These are phyloP conservation scores for Rhinolophus ferrumequinum DNA, from an alignment of 2,113 vertebrate genomes.

Conservation along the genomic window DNA sequence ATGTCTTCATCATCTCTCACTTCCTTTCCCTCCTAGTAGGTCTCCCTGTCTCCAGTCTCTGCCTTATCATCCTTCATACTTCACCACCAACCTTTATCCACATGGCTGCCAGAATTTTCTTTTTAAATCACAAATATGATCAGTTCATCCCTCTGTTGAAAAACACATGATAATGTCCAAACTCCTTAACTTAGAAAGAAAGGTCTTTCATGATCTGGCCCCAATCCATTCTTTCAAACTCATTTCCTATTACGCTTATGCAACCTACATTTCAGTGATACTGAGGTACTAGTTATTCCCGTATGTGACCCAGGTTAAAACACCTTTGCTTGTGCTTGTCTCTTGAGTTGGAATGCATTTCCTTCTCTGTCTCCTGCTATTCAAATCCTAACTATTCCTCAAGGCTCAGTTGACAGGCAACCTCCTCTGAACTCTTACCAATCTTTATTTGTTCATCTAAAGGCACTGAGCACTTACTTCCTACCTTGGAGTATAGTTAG, in stretches of 20 bases:
- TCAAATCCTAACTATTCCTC: neutral
- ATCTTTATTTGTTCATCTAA: neutral
- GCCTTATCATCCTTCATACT: neutral
- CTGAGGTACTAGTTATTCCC: neutral
- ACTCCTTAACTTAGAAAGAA: constrained; percentile 12
- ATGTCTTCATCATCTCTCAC: neutral
- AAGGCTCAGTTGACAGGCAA: neutral
- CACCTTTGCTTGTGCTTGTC: neutral
- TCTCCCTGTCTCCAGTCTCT: neutral
- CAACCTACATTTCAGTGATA: neutral
- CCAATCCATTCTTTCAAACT: neutral
- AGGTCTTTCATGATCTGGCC: neutral
- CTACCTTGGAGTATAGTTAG: neutral
- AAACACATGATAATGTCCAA: neutral
- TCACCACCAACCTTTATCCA: neutral
- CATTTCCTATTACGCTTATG: neutral
- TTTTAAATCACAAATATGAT: constrained; percentile 8
- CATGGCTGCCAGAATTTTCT: neutral
- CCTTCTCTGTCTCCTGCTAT: neutral
- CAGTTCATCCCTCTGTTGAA: neutral
- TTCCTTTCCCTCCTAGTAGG: neutral
- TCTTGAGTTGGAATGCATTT: neutral
- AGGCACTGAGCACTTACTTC: neutral
- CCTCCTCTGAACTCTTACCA: neutral
- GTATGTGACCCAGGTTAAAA: neutral